Evolutionary conservation across 1,140 invertebrate genomes (phyloP).

Genomic region (Spodoptera frugiperda): DNA sequence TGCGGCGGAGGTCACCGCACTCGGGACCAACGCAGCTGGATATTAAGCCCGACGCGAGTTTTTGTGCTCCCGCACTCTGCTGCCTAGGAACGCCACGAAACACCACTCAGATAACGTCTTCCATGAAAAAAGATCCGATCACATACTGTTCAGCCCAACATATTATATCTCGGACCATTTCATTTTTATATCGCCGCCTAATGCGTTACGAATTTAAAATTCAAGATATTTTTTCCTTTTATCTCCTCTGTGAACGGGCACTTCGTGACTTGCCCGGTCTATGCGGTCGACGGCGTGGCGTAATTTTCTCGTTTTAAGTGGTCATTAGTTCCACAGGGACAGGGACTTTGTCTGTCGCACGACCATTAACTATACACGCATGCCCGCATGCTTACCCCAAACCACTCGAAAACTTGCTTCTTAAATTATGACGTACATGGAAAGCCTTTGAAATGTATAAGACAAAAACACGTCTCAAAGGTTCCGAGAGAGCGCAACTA

Average conservation of each 20-base stretch:
- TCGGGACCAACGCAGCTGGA: slow-evolving; percentile 70
- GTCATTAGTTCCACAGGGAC: slow-evolving; percentile 80
- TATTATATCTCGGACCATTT: slow-evolving; percentile 21
- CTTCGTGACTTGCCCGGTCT: slow-evolving; percentile 76
- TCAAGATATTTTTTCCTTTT: slow-evolving; percentile 59
- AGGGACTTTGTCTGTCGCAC: slow-evolving; percentile 71
- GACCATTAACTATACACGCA: slow-evolving; percentile 74
- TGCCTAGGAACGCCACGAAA: slow-evolving; percentile 50
- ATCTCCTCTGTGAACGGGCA: slow-evolving; percentile 62
- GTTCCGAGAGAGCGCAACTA: slow-evolving; percentile 21
- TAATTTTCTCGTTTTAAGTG: slow-evolving; percentile 81
- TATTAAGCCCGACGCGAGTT: slow-evolving; percentile 63
- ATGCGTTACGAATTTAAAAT: slow-evolving; percentile 62
- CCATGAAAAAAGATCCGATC: slow-evolving; percentile 32
- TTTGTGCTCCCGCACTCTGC: slow-evolving; percentile 59
- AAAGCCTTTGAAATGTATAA: slow-evolving; percentile 39
- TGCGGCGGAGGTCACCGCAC: slow-evolving; percentile 76
- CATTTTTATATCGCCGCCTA: slow-evolving; percentile 46
- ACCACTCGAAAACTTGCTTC: slow-evolving; percentile 54
- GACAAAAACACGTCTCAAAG: slow-evolving; percentile 31
- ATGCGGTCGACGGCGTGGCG: slow-evolving; percentile 65
- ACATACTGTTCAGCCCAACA: not conserved
- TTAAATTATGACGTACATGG: slow-evolving; percentile 41
- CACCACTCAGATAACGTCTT: slow-evolving; percentile 46
- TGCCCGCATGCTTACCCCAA: slow-evolving; percentile 57